A percentile compares a stretch with the other conserved stretches of the same genome.
Conservation (phyloP, 2,113 vertebrate species). For the Stigmatopora nigra region DNA sequence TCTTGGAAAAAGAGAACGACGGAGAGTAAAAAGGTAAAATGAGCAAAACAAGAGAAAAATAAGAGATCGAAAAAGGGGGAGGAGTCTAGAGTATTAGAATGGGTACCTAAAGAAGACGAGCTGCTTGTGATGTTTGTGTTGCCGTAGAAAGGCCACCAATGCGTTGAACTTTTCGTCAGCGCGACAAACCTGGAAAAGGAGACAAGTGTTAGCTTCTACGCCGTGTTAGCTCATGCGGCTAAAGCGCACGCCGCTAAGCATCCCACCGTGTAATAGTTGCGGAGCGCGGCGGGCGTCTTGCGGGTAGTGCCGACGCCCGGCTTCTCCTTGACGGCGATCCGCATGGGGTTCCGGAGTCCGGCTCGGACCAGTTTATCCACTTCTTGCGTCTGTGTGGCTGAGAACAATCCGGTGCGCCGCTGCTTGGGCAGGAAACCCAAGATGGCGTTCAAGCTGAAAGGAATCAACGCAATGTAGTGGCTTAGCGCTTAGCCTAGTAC, state of each 20-base stretch:
- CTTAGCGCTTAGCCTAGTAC: too few relatives aligned
- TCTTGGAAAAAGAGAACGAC: background rate
- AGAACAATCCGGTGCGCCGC: constrained; percentile 90
- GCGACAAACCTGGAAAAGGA: constrained; percentile 74
- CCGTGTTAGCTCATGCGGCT: too few relatives aligned
- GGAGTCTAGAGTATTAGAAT: background rate
- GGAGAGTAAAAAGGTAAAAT: background rate
- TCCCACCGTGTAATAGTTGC: constrained; percentile 87
- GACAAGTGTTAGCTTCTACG: too few relatives aligned
- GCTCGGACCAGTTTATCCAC: constrained; percentile 92
- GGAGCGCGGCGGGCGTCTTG: constrained; percentile 84
- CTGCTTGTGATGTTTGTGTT: constrained; percentile 85
- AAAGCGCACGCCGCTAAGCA: too few relatives aligned
- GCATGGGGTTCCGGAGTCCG: constrained; percentile 88
- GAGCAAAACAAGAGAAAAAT: background rate
- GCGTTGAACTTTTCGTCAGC: constrained; percentile 91
- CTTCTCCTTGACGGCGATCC: constrained; percentile 91
- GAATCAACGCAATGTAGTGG: background rate
- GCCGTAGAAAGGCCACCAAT: constrained; percentile 85
- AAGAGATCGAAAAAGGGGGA: background rate
- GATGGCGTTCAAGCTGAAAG: constrained; percentile 82
- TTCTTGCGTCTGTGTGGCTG: constrained; percentile 94
- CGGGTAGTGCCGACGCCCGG: constrained; percentile 75
- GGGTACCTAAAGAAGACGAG: constrained; percentile 91
- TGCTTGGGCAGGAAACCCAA: constrained; percentile 87